Conservation (phyloP, 35 echinoderm and acorn worm genomes). For the Anneissia japonica region DNA sequence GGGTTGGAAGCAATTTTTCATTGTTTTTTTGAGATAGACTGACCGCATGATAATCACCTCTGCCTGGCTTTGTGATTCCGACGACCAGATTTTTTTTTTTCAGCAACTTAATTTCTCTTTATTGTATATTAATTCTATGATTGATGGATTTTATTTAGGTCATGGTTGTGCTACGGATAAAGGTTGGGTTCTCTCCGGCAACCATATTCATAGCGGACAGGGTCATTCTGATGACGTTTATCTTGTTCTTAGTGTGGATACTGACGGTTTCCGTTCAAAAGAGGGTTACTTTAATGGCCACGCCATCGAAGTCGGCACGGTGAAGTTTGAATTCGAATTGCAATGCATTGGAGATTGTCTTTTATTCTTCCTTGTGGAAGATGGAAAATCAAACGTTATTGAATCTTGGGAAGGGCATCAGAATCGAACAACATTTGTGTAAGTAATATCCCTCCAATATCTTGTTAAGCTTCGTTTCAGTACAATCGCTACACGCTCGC, state of each 20-base stretch:
- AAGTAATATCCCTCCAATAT: too few relatives aligned
- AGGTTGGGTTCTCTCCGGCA: slow-evolving; percentile 62
- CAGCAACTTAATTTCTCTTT: too few relatives aligned
- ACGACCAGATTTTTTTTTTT: too few relatives aligned
- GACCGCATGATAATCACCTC: too few relatives aligned
- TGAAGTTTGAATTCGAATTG: slow-evolving; percentile 72
- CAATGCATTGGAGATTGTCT: slow-evolving; percentile 67
- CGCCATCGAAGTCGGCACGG: slow-evolving; percentile 40
- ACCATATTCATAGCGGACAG: slow-evolving; percentile 75
- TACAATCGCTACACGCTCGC: too few relatives aligned
- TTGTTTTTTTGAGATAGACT: too few relatives aligned
- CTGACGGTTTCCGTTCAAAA: slow-evolving; percentile 36
- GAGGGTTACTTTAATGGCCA: slow-evolving; percentile 69
- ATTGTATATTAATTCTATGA: too few relatives aligned
- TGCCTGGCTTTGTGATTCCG: too few relatives aligned
- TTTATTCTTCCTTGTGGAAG: slow-evolving; percentile 76
- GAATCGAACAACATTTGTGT: slow-evolving; percentile 46
- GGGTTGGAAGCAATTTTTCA: too few relatives aligned
- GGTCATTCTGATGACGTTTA: slow-evolving; percentile 83
- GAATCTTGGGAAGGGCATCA: slow-evolving; percentile 55
- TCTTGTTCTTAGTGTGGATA: slow-evolving; percentile 57
- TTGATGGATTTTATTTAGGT: neutral
- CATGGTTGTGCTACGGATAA: slow-evolving; percentile 49
- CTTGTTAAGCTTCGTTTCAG: too few relatives aligned
- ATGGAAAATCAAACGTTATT: slow-evolving; percentile 32